phyloP scores from a whole-genome alignment of 2,888 invertebrate genomes.

The Drosophila anomelani region DNA sequence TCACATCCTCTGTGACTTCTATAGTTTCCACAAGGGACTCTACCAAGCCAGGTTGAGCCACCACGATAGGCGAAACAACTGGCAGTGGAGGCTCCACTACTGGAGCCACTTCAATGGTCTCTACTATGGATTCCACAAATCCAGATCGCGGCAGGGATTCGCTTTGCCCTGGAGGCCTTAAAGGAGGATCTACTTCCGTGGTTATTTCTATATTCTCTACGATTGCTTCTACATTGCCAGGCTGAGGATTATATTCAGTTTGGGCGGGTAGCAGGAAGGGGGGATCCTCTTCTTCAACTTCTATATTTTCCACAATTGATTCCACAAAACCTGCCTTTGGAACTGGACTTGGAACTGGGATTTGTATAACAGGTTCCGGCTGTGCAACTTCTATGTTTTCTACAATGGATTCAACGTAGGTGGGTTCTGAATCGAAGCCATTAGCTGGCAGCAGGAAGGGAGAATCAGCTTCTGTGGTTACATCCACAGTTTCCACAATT shows the following conservation, averaged over 20 bases:
- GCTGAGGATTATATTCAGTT: background rate
- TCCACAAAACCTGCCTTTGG: slow-evolving; percentile 9
- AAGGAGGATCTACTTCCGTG: background rate
- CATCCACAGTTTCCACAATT: slow-evolving; percentile 10
- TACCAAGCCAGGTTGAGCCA: slow-evolving; percentile 8
- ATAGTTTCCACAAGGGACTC: slow-evolving; percentile 28
- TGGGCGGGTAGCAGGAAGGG: slow-evolving; percentile 1
- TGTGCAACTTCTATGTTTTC: slow-evolving; percentile 14
- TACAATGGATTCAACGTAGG: slow-evolving; percentile 2
- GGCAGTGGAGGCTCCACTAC: background rate
- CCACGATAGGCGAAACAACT: background rate
- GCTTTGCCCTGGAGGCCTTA: background rate
- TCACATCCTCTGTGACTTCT: slow-evolving; percentile 10
- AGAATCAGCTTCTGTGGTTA: slow-evolving; percentile 13
- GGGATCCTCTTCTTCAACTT: slow-evolving; percentile 15
- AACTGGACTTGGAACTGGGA: background rate
- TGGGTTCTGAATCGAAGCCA: slow-evolving; percentile 18
- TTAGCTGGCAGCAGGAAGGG: slow-evolving; percentile 17
- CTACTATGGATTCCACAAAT: slow-evolving; percentile 23
- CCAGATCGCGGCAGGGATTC: slow-evolving; percentile 9
- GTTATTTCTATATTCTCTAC: slow-evolving; percentile 19
- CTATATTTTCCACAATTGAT: slow-evolving; percentile 17
- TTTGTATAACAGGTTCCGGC: background rate
- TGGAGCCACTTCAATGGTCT: slow-evolving; percentile 10
- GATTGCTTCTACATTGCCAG: slow-evolving; percentile 10